Base-by-base conservation (phyloP, 2,888 invertebrate species). In the Folsomia manolachei region DNA sequence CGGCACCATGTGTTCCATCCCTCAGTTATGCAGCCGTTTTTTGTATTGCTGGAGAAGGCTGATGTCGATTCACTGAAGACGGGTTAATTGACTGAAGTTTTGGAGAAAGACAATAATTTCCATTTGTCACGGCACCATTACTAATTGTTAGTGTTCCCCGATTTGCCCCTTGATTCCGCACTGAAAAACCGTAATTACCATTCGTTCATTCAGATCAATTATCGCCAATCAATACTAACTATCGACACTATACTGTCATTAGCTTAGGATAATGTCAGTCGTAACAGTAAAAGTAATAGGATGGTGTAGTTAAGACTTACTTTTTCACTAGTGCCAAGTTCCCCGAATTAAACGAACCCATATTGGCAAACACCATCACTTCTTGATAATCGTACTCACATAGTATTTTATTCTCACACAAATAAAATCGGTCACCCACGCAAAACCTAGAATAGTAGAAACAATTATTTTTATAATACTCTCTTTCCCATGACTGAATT, bases 381-480 rank as follows among this genome's bases (percentile, higher is more conserved):
- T 95, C 95, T 83, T 95, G 94, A 85, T 95, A 95, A 86, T 95
- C 95, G 85, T 94, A 94, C 85, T 95, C 94, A 86, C 95, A 95
- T 63, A 95, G 88, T 81, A 95, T 94, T 87, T 94, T 93, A 87
- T 95, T 95, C 86, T 95, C 94, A 85, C 93, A 93, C 82, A 95
- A 87, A 86, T 94, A 95, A 85, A 94, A 95, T 82, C 93, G 88
- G 85, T 95, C 95, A 26, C 95, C 95, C 64, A 95, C 94, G 86
- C 95, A 95, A 87, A 95, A 95, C 89, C 95, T 95, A n/a, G 56
- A 21, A n/a, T n/a, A n/a, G 56, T 14, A 9, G 14, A 39, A 14
- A 39, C 39, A 39, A 39, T 39, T 14, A 39, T 39, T 39, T n/a
- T n/a, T n/a, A n/a, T n/a, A n/a, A n/a, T n/a, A n/a, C n/a, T n/a